These are phyloP conservation scores for Catocala nupta DNA, from an alignment of 2,888 invertebrate species.

Conservation along the genomic window DNA sequence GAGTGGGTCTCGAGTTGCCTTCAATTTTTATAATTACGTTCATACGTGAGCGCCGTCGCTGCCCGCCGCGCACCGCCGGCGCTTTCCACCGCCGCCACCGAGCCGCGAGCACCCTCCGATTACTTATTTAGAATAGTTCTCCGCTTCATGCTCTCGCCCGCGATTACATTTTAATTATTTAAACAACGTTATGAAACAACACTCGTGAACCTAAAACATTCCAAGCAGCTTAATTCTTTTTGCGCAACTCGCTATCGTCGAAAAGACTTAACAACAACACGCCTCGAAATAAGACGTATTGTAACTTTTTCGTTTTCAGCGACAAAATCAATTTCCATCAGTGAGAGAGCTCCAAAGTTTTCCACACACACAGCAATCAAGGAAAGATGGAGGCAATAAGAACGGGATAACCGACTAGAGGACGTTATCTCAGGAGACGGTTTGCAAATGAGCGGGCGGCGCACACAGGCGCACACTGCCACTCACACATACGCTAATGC, in stretches of 20 bases:
- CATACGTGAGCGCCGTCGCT: constrained; percentile 87
- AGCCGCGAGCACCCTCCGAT: constrained; percentile 58
- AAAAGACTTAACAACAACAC: constrained; percentile 49
- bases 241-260: constrained; percentile 17
- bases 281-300: constrained; percentile 67
- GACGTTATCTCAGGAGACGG: constrained; percentile 87
- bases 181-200: constrained; percentile 43
- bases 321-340: constrained; percentile 82
- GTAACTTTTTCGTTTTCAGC: constrained; percentile 76
- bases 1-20: constrained; percentile 81
- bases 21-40: constrained; percentile 88
- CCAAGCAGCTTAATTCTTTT: constrained; percentile 22
- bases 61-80: constrained; percentile 56
- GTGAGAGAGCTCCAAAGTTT: constrained; percentile 79
- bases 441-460: constrained; percentile 86
- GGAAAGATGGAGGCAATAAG: constrained; percentile 85
- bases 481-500: constrained; percentile 73
- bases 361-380: constrained; percentile 84
- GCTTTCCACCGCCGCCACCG: constrained; percentile 56
- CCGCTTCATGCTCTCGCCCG: constrained; percentile 58
- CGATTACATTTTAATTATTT: constrained; percentile 72
- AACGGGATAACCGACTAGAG: constrained; percentile 85
- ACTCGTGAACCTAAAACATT: constrained; percentile 33
- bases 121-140: constrained; percentile 78
- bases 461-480: constrained; percentile 64